Evolutionary conservation across 2,113 vertebrate species (phyloP).

Genomic region (Dryoscopus gambensis): DNA sequence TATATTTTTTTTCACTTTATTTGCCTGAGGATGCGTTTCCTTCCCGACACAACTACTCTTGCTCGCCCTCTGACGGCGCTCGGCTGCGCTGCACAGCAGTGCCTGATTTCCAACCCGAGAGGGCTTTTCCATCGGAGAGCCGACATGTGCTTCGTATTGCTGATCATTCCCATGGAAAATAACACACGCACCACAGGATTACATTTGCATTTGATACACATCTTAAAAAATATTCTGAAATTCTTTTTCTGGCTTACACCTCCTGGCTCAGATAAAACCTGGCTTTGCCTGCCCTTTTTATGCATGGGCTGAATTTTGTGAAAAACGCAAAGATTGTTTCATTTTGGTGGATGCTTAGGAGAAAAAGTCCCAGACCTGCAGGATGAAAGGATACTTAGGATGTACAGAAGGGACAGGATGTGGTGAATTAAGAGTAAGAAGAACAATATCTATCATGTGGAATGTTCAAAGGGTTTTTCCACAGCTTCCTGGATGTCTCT

Average conservation of each 20-base stretch:
- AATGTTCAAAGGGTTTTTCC: neutral
- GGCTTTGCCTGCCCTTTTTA: neutral
- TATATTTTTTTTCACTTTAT: neutral
- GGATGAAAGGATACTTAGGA: neutral
- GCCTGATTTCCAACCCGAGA: neutral
- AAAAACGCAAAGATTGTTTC: neutral
- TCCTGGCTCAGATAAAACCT: neutral
- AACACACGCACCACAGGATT: neutral
- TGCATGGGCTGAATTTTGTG: neutral
- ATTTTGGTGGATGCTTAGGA: neutral
- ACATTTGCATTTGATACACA: neutral
- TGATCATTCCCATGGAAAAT: neutral
- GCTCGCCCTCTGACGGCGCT: constrained; percentile 85
- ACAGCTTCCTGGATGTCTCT: neutral
- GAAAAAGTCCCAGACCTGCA: neutral
- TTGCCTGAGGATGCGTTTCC: neutral
- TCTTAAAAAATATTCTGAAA: neutral
- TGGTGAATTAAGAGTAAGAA: neutral
- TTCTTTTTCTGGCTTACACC: neutral
- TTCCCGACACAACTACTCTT: constrained; percentile 72
- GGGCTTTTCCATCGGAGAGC: neutral
- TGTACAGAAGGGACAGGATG: neutral
- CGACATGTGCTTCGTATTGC: neutral
- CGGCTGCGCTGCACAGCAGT: constrained; percentile 48
- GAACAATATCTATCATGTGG: neutral